Percentiles rank a stretch among this genome's conserved stretches.
phyloP scores from a whole-genome alignment of 2,797 vertebrate species.

The Anomalospiza imberbis region DNA sequence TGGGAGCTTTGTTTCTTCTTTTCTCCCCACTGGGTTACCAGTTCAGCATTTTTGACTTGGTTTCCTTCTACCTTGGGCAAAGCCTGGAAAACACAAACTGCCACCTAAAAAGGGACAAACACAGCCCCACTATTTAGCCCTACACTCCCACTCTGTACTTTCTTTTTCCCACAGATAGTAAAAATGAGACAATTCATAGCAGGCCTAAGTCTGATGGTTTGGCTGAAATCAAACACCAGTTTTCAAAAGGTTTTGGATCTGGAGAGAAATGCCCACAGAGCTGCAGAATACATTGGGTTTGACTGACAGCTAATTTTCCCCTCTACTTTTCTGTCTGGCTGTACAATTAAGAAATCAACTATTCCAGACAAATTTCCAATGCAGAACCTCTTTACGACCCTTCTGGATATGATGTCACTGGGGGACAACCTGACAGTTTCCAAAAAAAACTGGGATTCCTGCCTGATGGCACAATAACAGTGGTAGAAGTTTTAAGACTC shows the following conservation, averaged over 20 bases:
- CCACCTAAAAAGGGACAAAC: not conserved
- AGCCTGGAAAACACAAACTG: not conserved
- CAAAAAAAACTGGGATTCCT: not conserved
- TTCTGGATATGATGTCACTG: not conserved
- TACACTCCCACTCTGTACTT: not conserved
- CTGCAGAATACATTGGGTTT: not conserved
- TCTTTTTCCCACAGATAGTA: not conserved
- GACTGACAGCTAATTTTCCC: not conserved
- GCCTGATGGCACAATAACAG: not conserved
- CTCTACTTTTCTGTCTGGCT: not conserved
- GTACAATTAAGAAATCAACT: not conserved
- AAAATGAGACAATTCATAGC: not conserved
- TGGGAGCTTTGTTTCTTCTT: not conserved
- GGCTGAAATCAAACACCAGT: not conserved
- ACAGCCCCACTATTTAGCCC: not conserved
- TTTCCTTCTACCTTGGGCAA: not conserved
- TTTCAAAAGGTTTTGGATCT: not conserved
- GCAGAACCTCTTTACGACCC: not conserved
- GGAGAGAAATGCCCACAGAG: not conserved
- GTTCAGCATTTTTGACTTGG: not conserved
- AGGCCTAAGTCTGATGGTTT: not conserved
- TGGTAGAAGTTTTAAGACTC: not conserved
- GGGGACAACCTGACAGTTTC: not conserved
- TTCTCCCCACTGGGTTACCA: not conserved
- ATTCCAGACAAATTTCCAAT: not conserved